Evolutionary conservation across 2,113 vertebrate species (phyloP).

Genomic region (Loxodonta africana): DNA sequence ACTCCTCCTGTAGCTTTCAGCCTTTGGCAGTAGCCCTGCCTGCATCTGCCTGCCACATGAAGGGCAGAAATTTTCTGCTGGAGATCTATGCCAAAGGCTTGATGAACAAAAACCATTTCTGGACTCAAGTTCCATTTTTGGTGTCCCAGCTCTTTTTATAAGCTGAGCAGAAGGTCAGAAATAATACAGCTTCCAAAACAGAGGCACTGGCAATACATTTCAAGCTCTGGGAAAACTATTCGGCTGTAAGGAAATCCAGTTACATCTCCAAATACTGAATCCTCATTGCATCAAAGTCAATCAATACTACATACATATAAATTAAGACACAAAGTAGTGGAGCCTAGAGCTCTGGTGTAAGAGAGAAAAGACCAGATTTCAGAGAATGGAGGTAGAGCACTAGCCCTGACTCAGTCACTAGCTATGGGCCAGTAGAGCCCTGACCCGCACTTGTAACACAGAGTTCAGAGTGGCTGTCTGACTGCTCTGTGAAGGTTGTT

Average conservation of each 20-base stretch:
- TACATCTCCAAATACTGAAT: background rate
- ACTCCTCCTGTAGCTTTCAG: background rate
- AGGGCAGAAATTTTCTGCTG: background rate
- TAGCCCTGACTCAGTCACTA: background rate
- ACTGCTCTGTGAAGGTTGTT: background rate
- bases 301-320: background rate
- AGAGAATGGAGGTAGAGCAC: background rate
- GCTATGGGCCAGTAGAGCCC: background rate
- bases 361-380: background rate
- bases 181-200: background rate
- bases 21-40: background rate
- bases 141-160: background rate
- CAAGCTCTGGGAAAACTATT: background rate
- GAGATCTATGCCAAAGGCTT: background rate
- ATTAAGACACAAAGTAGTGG: background rate
- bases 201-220: background rate
- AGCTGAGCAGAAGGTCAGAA: slow-evolving; percentile 48
- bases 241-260: background rate
- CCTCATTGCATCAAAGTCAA: background rate
- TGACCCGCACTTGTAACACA: background rate
- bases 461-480: background rate
- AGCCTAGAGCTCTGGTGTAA: background rate
- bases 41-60: background rate
- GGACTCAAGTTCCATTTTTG: slow-evolving; percentile 23
- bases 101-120: background rate